A percentile compares a stretch with the other conserved stretches of the same genome.
These are phyloP conservation scores for Lepidochrysops patricia DNA, from an alignment of 2,888 invertebrate genomes.

Conservation along the genomic window DNA sequence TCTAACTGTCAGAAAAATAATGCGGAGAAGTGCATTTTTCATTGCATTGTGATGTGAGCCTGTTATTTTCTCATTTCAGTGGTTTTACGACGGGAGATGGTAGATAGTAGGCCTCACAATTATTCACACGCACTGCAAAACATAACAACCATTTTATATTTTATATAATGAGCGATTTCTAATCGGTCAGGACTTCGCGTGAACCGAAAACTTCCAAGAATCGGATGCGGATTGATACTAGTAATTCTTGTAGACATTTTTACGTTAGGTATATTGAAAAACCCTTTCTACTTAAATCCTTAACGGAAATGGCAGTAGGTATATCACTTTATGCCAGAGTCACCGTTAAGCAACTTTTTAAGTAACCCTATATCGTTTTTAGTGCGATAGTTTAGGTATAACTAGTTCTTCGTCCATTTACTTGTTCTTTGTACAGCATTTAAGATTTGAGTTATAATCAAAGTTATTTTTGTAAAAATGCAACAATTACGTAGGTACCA, in stretches of 20 bases:
- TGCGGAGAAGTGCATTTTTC: constrained; percentile 48
- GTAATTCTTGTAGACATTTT: too few relatives aligned
- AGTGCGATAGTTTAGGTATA: too few relatives aligned
- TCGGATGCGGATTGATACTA: too few relatives aligned
- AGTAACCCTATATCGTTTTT: too few relatives aligned
- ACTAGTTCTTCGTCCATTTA: too few relatives aligned
- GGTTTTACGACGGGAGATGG: constrained; percentile 66
- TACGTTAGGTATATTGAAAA: too few relatives aligned
- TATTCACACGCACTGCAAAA: constrained; percentile 62
- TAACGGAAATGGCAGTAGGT: too few relatives aligned
- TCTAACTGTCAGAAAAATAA: constrained; percentile 59
- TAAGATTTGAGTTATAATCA: too few relatives aligned
- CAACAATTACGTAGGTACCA: neutral
- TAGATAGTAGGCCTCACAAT: constrained; percentile 66
- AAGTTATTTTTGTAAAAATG: neutral
- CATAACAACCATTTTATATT: constrained; percentile 18
- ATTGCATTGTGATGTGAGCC: constrained; percentile 64
- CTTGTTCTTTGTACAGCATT: too few relatives aligned
- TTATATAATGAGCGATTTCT: constrained; percentile 5
- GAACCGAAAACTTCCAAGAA: neutral
- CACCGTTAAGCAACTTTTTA: too few relatives aligned
- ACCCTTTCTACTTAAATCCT: too few relatives aligned
- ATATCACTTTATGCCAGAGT: too few relatives aligned
- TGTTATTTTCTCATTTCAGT: constrained; percentile 72
- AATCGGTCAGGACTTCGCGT: neutral